Percentiles rank a stretch among this genome's conserved stretches.
Evolutionary conservation across 2,888 invertebrate species (phyloP).

Genomic region (Drosophila putrida): DNA sequence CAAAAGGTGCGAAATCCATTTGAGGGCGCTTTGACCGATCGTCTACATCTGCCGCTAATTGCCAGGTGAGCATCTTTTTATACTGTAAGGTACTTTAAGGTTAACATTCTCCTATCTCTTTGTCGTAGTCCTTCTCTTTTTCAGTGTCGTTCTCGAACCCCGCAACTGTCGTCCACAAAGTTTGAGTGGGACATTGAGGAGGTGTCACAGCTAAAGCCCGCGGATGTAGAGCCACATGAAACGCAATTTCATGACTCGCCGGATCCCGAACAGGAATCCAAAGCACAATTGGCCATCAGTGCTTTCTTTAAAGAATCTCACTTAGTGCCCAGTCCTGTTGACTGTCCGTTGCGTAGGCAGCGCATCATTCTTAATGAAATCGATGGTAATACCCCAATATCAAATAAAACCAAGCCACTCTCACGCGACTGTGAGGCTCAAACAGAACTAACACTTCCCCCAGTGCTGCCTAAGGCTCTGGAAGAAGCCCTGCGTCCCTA

Average conservation of each 20-base stretch:
- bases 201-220: slow-evolving; percentile 88
- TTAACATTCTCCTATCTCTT: background rate
- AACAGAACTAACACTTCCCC: slow-evolving; percentile 88
- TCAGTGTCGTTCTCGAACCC: slow-evolving; percentile 81
- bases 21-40: slow-evolving; percentile 87
- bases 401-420: slow-evolving; percentile 66
- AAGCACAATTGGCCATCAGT: slow-evolving; percentile 88
- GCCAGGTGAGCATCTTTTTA: slow-evolving; percentile 81
- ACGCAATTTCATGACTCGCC: slow-evolving; percentile 86
- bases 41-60: slow-evolving; percentile 88
- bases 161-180: slow-evolving; percentile 84
- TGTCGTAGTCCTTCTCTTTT: slow-evolving; percentile 83
- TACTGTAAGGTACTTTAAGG: background rate
- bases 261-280: slow-evolving; percentile 87
- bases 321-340: slow-evolving; percentile 85
- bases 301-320: slow-evolving; percentile 84
- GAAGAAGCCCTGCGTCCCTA: slow-evolving; percentile 88
- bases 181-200: slow-evolving; percentile 90
- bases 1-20: slow-evolving; percentile 88
- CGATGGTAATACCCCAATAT: slow-evolving; percentile 78
- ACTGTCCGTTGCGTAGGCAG: slow-evolving; percentile 83
- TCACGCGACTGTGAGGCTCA: slow-evolving; percentile 86
- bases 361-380: slow-evolving; percentile 80
- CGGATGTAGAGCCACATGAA: slow-evolving; percentile 87
- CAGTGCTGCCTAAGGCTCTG: slow-evolving; percentile 86